These are phyloP conservation scores for Agrilus cyanescens DNA, from an alignment of 2,888 invertebrate genomes.

Conservation along the genomic window DNA sequence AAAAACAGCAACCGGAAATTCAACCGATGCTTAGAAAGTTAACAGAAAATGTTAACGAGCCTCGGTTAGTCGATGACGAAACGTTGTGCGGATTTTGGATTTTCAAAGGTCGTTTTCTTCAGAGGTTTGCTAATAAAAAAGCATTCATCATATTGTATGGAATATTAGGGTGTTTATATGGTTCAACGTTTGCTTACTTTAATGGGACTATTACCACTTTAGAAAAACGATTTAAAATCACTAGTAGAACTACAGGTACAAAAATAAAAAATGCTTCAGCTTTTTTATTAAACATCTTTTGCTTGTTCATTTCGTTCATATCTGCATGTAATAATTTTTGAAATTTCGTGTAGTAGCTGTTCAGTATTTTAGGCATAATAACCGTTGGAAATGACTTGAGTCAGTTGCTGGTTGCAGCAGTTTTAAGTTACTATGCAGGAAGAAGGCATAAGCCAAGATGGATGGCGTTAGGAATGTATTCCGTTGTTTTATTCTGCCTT, in stretches of 20 bases:
- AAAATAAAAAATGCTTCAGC: too few relatives aligned
- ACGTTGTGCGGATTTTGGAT: constrained; percentile 54
- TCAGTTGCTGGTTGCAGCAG: constrained; percentile 52
- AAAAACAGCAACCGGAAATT: constrained; percentile 1
- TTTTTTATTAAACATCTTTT: not conserved
- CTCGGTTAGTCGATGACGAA: constrained; percentile 42
- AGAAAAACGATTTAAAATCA: constrained; percentile 62
- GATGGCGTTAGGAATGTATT: constrained; percentile 51
- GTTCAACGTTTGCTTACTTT: constrained; percentile 58
- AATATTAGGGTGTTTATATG: constrained; percentile 53
- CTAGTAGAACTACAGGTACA: constrained; percentile 53
- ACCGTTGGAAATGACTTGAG: constrained; percentile 65
- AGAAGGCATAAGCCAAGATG: constrained; percentile 60
- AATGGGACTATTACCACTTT: constrained; percentile 64
- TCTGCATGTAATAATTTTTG: not conserved
- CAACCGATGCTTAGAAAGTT: too few relatives aligned
- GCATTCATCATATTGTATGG: constrained; percentile 52
- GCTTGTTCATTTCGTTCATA: not conserved
- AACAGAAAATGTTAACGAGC: too few relatives aligned
- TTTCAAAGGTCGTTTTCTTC: constrained; percentile 43
- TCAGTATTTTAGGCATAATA: constrained; percentile 43
- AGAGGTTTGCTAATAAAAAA: constrained; percentile 48
- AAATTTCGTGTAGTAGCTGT: not conserved
- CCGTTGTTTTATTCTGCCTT: constrained; percentile 52
- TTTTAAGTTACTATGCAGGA: constrained; percentile 58